Base-by-base conservation (phyloP, 2,888 invertebrate species). In the Tenthredo mesomela region DNA sequence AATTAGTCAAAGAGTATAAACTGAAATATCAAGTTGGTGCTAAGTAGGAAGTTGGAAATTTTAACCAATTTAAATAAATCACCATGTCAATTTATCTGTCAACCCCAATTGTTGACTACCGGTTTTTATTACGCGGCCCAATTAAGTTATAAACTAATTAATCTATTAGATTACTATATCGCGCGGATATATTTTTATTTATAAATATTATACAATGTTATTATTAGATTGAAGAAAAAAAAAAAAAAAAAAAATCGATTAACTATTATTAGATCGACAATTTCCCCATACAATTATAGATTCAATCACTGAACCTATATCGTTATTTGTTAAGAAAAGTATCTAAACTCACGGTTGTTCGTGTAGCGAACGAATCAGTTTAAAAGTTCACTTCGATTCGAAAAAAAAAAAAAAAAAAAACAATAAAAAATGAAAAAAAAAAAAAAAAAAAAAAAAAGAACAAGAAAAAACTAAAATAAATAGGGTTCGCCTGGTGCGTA, bases 1-100 rank as follows among this genome's bases (percentile, higher is more conserved):
- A 70, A n/a, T 37, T 70, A 9, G 15, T 70, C 70, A 10, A n/a
- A n/a, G n/a, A 37, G 70, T 70, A 67, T 67, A 70, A 40, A 10
- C 43, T 73, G 40, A 43, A 73, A 43, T 43, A 73, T 73, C 15
- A 73, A 25, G 43, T 40, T 43, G 43, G 77, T 50, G 29, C 29
- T 77, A 77, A 77, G 54, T 77, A 77, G 77, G 77, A 77, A 77
- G 77, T 77, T 50, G 29, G 33, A 29, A 29, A 77, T 77, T 77
- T 50, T 7, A 33, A 50, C 50, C 77, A 77, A 77, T 77, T 50
- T 54, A 77, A 77, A 77, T 77, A 33, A 77, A 54, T 77, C 50
- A 77, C 77, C 77, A 77, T 54, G 47, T 77, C 77, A 77, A 77
- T 77, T 50, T 29, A 54, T 33, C 77, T 25, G 47, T 50, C 77